Conservation (phyloP, 2,113 vertebrate genomes). For the Lontra canadensis region DNA sequence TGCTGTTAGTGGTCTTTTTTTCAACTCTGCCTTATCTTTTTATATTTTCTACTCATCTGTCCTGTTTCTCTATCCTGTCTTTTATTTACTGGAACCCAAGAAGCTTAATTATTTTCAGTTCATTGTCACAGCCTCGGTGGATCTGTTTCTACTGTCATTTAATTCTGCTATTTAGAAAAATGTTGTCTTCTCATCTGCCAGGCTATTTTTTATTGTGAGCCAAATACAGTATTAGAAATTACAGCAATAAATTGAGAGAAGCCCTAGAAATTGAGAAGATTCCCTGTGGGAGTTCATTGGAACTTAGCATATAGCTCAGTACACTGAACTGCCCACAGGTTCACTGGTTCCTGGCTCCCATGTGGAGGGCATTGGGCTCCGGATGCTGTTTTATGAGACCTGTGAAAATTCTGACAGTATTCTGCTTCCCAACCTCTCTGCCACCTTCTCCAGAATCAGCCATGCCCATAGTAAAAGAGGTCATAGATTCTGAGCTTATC, state of each 20-base stretch:
- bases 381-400: background rate
- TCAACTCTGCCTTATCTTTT: background rate
- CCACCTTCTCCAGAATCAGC: background rate
- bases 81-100: background rate
- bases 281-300: background rate
- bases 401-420: background rate
- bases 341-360: no score
- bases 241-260: background rate
- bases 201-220: background rate
- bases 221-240: background rate
- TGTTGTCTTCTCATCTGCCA: background rate
- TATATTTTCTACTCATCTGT: background rate
- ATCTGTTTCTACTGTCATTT: background rate
- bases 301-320: background rate
- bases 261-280: background rate
- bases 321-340: accelerated
- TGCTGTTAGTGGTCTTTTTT: background rate
- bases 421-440: background rate
- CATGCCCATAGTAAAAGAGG: background rate
- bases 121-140: background rate
- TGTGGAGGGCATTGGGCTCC: no score
- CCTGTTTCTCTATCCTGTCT: background rate
- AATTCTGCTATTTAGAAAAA: background rate
- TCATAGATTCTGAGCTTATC: background rate
- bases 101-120: background rate